Percentiles rank a stretch among this genome's conserved stretches.
These are phyloP conservation scores for Periparus ater DNA, from an alignment of 2,797 vertebrate genomes.

Conservation along the genomic window DNA sequence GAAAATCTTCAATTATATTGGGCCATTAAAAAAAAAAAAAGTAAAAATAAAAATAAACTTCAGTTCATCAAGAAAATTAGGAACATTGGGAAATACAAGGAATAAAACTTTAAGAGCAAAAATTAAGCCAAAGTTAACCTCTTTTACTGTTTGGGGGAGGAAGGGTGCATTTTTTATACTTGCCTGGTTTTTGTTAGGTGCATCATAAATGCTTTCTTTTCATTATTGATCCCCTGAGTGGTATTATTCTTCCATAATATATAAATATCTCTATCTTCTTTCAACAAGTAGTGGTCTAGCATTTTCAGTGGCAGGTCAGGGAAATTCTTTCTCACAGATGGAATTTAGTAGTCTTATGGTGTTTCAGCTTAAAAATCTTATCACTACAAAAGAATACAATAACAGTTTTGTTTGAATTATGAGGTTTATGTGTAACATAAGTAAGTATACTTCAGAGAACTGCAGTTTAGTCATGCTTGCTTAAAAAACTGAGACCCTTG, in stretches of 20 bases:
- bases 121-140: background rate
- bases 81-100: background rate
- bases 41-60: background rate
- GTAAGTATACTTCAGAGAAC: background rate
- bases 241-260: background rate
- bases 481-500: background rate
- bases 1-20: background rate
- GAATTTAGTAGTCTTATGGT: background rate
- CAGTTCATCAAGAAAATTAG: background rate
- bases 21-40: background rate
- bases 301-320: background rate
- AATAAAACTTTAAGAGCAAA: background rate
- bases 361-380: background rate
- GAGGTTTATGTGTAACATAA: background rate
- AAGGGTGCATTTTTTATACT: background rate
- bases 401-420: background rate
- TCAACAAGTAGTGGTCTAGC: background rate
- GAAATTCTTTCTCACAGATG: background rate
- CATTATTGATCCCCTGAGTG: background rate
- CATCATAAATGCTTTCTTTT: background rate
- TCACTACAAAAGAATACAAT: background rate
- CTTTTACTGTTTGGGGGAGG: fast-evolving
- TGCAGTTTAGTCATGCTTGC: background rate
- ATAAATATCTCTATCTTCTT: background rate
- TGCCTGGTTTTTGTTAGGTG: background rate